phyloP scores from a whole-genome alignment of 1,140 invertebrate genomes.

The Diorhabda carinulata region DNA sequence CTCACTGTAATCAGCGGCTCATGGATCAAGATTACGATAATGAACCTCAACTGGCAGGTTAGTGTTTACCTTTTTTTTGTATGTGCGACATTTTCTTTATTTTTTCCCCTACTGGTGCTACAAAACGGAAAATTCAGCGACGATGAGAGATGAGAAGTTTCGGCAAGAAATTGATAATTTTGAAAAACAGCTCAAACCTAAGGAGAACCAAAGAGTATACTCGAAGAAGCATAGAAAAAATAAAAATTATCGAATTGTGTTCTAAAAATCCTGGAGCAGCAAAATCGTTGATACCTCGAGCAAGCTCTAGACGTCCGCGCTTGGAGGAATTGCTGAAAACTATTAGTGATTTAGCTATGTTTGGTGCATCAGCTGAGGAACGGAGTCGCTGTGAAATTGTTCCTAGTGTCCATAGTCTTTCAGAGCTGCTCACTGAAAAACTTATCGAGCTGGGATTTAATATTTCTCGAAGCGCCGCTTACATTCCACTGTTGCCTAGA shows the following conservation, averaged over 20 bases:
- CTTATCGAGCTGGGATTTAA: too few species aligned
- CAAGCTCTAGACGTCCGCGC: background rate
- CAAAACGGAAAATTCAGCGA: background rate
- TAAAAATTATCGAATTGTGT: background rate
- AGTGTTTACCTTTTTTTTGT: constrained; percentile 1
- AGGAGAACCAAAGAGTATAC: constrained; percentile 6
- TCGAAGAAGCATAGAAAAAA: background rate
- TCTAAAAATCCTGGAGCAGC: constrained; percentile 4
- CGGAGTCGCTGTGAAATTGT: too few species aligned
- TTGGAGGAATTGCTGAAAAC: background rate
- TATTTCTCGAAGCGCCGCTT: too few species aligned
- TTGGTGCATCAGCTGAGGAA: too few species aligned
- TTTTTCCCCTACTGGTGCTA: constrained; percentile 1
- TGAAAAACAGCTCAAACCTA: constrained; percentile 14
- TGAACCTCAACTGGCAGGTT: too few species aligned
- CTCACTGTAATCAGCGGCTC: too few species aligned
- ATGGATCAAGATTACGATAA: too few species aligned
- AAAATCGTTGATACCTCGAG: background rate
- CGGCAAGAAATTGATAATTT: constrained; percentile 9
- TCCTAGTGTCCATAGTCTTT: too few species aligned
- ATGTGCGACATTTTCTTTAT: constrained; percentile 3
- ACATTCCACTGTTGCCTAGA: too few species aligned
- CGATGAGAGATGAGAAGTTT: background rate
- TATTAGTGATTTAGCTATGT: too few species aligned
- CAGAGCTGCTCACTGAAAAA: too few species aligned